Evolutionary conservation across 2,113 vertebrate species (phyloP).

Genomic region (Daboia siamensis): DNA sequence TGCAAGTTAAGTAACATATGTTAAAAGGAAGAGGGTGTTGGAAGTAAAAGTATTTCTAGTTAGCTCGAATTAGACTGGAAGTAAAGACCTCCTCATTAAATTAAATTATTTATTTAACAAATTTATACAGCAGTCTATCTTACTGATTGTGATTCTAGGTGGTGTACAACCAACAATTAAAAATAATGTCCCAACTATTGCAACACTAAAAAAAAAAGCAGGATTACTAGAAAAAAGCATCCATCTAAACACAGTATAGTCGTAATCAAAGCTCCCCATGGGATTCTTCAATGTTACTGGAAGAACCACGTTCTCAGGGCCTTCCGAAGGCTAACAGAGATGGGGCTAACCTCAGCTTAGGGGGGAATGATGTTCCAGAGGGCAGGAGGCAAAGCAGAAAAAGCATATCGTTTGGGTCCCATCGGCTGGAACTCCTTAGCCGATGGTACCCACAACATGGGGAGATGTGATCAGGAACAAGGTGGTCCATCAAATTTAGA

Average conservation of each 20-base stretch:
- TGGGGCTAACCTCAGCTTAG: not conserved
- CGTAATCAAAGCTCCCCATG: not conserved
- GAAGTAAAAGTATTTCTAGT: conserved; percentile 39
- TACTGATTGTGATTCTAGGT: not conserved
- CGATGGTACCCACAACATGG: not conserved
- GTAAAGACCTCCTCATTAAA: not conserved
- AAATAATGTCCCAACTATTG: not conserved
- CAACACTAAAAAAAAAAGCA: not conserved
- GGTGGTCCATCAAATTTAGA: not conserved
- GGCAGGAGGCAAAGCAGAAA: not conserved
- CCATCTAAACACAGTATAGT: not conserved
- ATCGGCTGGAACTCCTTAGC: not conserved
- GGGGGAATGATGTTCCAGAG: not conserved
- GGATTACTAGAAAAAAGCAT: not conserved
- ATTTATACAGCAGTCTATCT: not conserved
- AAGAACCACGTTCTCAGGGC: not conserved
- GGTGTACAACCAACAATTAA: not conserved
- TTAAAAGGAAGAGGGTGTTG: conserved; percentile 42
- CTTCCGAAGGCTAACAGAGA: not conserved
- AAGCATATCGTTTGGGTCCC: not conserved
- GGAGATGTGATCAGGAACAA: not conserved
- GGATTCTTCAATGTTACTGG: not conserved
- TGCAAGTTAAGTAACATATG: conserved; percentile 16
- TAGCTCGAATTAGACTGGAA: not conserved
- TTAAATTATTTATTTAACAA: not conserved